Percentiles rank a stretch among this genome's conserved stretches.
These are phyloP conservation scores for Trachelipus rathkii DNA, from an alignment of 1,140 invertebrate species.

Conservation along the genomic window DNA sequence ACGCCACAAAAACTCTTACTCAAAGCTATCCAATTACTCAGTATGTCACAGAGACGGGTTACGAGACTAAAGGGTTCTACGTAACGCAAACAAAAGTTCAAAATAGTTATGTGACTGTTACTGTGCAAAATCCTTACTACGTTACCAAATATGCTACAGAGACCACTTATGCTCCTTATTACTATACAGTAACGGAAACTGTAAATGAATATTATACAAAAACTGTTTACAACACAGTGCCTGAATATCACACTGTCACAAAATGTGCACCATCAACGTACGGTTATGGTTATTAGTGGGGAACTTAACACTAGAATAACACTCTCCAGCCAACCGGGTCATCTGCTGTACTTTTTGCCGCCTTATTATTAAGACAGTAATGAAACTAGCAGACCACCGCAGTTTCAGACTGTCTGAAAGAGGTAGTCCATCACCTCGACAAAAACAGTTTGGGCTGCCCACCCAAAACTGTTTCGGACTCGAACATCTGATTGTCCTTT, in stretches of 20 bases:
- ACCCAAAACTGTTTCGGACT: neutral
- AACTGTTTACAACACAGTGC: conserved; percentile 41
- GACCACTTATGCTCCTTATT: conserved; percentile 39
- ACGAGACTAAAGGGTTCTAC: conserved; percentile 44
- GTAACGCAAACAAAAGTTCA: conserved; percentile 44
- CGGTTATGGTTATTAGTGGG: conserved; percentile 36
- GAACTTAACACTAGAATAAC: neutral
- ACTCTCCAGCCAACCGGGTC: neutral
- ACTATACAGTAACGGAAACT: conserved; percentile 40
- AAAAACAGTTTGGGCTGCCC: neutral
- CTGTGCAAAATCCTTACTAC: conserved; percentile 43
- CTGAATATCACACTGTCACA: conserved; percentile 44
- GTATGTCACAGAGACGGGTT: conserved; percentile 39
- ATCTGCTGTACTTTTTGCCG: conserved; percentile 4
- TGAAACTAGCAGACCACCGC: neutral
- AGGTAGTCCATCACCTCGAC: neutral
- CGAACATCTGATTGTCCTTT: neutral
- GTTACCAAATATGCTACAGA: conserved; percentile 41
- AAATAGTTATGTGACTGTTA: conserved; percentile 41
- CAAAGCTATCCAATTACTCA: conserved; percentile 44
- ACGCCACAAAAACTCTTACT: conserved; percentile 38
- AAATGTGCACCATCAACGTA: conserved; percentile 34
- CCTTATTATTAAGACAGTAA: neutral
- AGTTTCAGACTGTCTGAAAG: neutral
- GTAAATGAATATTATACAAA: conserved; percentile 39